Evolutionary conservation across 1,140 invertebrate species (phyloP), one percentile per base, ranked within the genome.

Genomic region (Drosophila hydei): DNA sequence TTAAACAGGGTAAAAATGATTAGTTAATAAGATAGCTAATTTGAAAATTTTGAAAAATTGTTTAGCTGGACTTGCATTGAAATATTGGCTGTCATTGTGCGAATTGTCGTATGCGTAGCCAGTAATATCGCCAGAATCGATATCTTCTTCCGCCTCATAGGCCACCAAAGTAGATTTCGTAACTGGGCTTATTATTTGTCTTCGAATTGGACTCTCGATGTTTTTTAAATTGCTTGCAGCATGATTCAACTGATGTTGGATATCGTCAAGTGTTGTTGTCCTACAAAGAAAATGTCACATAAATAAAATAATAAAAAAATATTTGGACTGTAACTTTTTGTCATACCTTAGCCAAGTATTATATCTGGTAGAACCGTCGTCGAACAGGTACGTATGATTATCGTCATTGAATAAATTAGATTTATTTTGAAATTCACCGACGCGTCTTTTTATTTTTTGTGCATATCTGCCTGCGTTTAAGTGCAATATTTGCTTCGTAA

Each of bases 121-220:
- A 4, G 85, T 89, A 47, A 89, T 56, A 25, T 89, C 84, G 1
- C 85, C 85, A 19, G 73, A 73, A 16, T 89, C 84, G 27, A 38
- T 65, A 12, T 84, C 77, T 5, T 84, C 67, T 1, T 64, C 69
- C 8, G 12, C 27, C 33, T 23, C 11, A n/a, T 21, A 56, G 21
- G 14, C 16, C 3, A 30, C 12, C 9, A 25, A 9, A 45, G 19
- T 12, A 4, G 60, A 33, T 38, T 60, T 18, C 3, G 40, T 3
- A 6, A 33, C 23, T 47, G 40, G 9, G 3, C 5, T 45, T 21
- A 58, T 14, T 21, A 33, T 48, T 56, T 23, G 25, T 16, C 50
- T 52, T n/a, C 21, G 58, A 18, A 23, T 36, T 25, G 11, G 11
- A n/a, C 11, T 36, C 12, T 21, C 14, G 0, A 16, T 38, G 0